Evolutionary conservation across 92 coral and sea anemone species (phyloP).

Genomic region (Porites cylindrica): DNA sequence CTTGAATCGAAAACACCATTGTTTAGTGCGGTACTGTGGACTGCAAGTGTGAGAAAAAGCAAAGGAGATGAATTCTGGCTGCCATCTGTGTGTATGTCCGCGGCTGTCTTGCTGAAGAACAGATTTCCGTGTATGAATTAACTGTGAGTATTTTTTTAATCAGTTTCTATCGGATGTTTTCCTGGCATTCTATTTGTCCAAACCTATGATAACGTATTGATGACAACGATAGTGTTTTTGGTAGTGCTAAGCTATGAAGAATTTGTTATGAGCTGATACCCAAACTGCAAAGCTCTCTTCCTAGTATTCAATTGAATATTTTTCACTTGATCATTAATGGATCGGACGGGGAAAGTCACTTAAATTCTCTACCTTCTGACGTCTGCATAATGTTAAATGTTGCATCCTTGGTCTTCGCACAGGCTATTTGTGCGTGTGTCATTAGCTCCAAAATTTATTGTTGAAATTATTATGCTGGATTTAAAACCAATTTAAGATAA

Average conservation of each 20-base stretch:
- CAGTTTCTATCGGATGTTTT: not conserved
- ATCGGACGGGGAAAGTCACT: slow-evolving; percentile 29
- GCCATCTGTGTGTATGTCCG: slow-evolving; percentile 26
- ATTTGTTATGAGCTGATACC: slow-evolving; percentile 11
- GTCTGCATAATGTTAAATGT: slow-evolving; percentile 36
- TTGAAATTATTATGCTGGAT: too few species aligned
- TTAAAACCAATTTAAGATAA: too few species aligned
- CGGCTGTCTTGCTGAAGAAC: slow-evolving; percentile 53
- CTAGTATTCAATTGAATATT: slow-evolving; percentile 18
- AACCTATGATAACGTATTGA: not conserved
- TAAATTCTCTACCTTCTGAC: slow-evolving; percentile 28
- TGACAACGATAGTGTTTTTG: not conserved
- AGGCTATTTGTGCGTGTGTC: too few species aligned
- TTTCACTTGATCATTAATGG: slow-evolving; percentile 21
- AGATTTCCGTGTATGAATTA: slow-evolving; percentile 38
- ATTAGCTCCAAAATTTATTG: too few species aligned
- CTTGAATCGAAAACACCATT: slow-evolving; percentile 56
- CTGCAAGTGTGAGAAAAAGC: slow-evolving; percentile 47
- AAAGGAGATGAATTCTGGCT: slow-evolving; percentile 45
- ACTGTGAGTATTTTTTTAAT: slow-evolving; percentile 30
- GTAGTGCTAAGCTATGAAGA: not conserved
- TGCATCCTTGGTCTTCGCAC: not conserved
- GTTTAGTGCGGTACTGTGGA: slow-evolving; percentile 48
- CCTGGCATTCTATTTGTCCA: not conserved
- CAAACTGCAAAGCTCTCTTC: slow-evolving; percentile 15